Percentiles rank a stretch among this genome's conserved stretches.
These are phyloP conservation scores for Perca fluviatilis DNA, from an alignment of 2,113 vertebrate genomes.

Conservation along the genomic window DNA sequence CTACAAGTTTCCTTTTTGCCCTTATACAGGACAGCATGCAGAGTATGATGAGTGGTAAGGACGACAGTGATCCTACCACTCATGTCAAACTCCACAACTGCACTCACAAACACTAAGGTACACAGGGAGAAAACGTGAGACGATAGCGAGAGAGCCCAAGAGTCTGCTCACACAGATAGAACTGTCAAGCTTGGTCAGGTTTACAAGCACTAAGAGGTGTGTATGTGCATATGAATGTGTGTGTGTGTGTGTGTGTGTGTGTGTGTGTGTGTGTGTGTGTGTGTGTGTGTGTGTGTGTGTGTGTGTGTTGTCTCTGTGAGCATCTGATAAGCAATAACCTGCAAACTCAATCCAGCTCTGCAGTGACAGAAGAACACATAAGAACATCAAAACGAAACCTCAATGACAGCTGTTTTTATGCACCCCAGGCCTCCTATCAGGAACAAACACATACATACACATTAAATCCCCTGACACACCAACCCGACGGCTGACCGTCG, in stretches of 20 bases:
- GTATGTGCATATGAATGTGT: not conserved
- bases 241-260: slow-evolving; percentile 27
- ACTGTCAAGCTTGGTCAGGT: slow-evolving; percentile 69
- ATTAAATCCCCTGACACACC: too few species aligned
- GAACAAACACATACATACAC: slow-evolving; percentile 6
- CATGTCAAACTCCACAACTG: slow-evolving; percentile 1
- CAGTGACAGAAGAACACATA: slow-evolving; percentile 59
- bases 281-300: too few species aligned
- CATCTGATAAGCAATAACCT: slow-evolving; percentile 78
- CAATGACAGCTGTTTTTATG: slow-evolving; percentile 75
- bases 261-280: slow-evolving; percentile 41
- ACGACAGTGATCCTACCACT: not conserved
- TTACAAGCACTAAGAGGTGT: slow-evolving; percentile 48
- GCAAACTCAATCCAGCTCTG: slow-evolving; percentile 69
- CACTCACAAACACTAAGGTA: slow-evolving; percentile 19
- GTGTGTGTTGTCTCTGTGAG: slow-evolving; percentile 25
- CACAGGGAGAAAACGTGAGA: slow-evolving; percentile 5
- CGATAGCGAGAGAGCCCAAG: slow-evolving; percentile 1
- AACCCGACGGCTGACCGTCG: too few species aligned
- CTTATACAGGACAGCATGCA: not conserved
- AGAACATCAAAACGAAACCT: slow-evolving; percentile 58
- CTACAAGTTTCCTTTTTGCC: not conserved
- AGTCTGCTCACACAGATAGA: slow-evolving; percentile 66
- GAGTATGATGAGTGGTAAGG: not conserved
- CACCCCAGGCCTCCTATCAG: slow-evolving; percentile 36